A percentile compares a stretch with the other conserved stretches of the same genome.
Evolutionary conservation across 2,113 vertebrate species (phyloP).

Genomic region (Macheiramphus alcinus): DNA sequence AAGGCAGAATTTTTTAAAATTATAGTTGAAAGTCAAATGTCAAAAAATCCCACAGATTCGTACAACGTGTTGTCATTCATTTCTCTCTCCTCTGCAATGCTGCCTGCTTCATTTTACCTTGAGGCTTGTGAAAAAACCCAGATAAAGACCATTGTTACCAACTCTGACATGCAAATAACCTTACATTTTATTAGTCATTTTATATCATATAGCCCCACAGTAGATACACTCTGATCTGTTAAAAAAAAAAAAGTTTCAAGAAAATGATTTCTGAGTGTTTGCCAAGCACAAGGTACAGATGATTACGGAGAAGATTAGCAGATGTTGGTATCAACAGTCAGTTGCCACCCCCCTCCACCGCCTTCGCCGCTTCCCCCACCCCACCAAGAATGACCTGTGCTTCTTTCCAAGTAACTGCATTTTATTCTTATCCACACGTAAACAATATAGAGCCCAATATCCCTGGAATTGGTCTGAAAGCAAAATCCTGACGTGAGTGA

Average conservation of each 20-base stretch:
- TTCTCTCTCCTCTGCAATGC: slow-evolving; percentile 24
- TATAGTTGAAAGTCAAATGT: slow-evolving; percentile 56
- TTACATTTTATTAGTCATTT: slow-evolving; percentile 57
- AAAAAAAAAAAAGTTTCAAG: slow-evolving; percentile 31
- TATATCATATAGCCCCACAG: background rate
- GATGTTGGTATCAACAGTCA: slow-evolving; percentile 50
- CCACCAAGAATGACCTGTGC: background rate
- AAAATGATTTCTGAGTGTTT: slow-evolving; percentile 56
- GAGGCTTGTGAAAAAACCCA: background rate
- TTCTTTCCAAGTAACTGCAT: slow-evolving; percentile 36
- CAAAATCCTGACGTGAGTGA: background rate
- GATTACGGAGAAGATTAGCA: slow-evolving; percentile 56
- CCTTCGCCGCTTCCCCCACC: too few relatives aligned
- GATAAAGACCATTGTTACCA: slow-evolving; percentile 35
- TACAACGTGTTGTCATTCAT: slow-evolving; percentile 43
- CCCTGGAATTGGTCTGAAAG: slow-evolving; percentile 9
- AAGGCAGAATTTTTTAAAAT: slow-evolving; percentile 55
- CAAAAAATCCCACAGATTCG: slow-evolving; percentile 50
- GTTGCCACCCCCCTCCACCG: background rate
- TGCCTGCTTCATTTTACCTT: slow-evolving; percentile 41
- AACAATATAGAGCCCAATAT: background rate
- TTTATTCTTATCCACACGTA: slow-evolving; percentile 16
- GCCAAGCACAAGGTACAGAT: background rate
- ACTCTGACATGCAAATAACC: slow-evolving; percentile 39
- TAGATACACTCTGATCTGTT: background rate